Conservation (phyloP, 2,113 vertebrate species). For the Scytalopus superciliaris region DNA sequence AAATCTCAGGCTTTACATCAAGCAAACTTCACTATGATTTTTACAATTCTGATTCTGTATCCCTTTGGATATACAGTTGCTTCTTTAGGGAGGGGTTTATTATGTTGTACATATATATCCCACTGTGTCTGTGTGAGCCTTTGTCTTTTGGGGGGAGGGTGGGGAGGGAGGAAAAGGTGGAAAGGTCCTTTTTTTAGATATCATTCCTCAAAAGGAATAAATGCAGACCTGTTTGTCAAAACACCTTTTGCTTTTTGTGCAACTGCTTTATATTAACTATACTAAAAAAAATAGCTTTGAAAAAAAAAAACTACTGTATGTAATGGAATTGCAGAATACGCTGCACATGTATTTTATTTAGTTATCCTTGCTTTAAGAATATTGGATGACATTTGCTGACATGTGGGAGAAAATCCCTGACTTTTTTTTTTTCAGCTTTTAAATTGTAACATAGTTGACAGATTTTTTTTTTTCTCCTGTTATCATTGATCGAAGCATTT, state of each 20-base stretch:
- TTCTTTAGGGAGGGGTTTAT: conserved; percentile 83
- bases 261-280: conserved; percentile 94
- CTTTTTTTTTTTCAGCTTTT: conserved; percentile 78
- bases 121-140: conserved; percentile 84
- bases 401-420: conserved; percentile 82
- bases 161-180: conserved; percentile 67
- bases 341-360: conserved; percentile 94
- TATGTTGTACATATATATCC: conserved; percentile 92
- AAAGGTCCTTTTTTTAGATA: conserved; percentile 77
- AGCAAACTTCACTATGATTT: conserved; percentile 81
- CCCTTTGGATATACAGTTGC: conserved; percentile 76
- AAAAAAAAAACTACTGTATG: conserved; percentile 90
- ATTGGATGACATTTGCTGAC: conserved; percentile 85
- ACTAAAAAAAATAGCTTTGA: conserved; percentile 85
- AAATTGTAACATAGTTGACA: conserved; percentile 95
- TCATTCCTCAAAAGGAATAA: conserved; percentile 83
- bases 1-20: conserved; percentile 92
- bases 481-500: conserved; percentile 86
- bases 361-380: conserved; percentile 89
- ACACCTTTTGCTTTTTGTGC: conserved; percentile 92
- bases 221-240: conserved; percentile 85
- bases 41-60: conserved; percentile 78
- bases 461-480: conserved; percentile 76
- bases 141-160: conserved; percentile 77
- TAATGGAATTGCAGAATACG: conserved; percentile 91